Evolutionary conservation across 2,113 vertebrate genomes (phyloP), one percentile per base, ranked within the genome.

Genomic region (Crypturellus undulatus): DNA sequence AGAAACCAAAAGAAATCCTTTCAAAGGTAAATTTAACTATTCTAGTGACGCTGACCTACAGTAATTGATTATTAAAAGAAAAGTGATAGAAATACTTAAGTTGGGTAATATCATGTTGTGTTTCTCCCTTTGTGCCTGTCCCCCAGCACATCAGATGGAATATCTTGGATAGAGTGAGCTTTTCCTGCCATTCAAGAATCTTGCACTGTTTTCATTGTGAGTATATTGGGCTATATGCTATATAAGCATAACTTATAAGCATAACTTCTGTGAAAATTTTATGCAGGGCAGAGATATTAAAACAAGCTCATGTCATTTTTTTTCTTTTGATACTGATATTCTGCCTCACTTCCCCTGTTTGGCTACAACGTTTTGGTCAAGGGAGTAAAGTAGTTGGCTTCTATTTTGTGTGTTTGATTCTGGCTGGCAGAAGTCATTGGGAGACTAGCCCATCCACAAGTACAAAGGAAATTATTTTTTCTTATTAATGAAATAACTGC

Each of bases 401-500:
- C 42, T 25, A 14, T 60, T 51, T 72, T 25, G 5, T 24, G 6
- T 28, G 17, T 30, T 25, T 58, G 14, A 18, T n/a, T 52, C 32
- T 10, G 45, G 10, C 12, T 34, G 72, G 26, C 54, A 40, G 30
- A 71, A 40, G 22, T 47, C 12, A 11, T 2, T 40, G 32, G 40
- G n/a, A 52, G 40, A 30, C 14, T 28, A 62, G 43, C 3, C 3
- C 2, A 19, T 56, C 38, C 2, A 0, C 11, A 59, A 58, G 3
- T 24, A 49, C 16, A 26, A 67, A 87, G 20, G 54, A 49, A 49
- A 22, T 72, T 43, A 47, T 10, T 75, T 87, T 86, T 84, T 84
- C 69, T 63, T 88, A 38, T 60, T 79, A 2, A 3, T 56, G 24
- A 88, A 96, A 90, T 21, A 80, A 58, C 10, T 84, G 45, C 92